These are phyloP conservation scores for Acrocyrtus sp. DNA, from an alignment of 2,888 invertebrate genomes.

Conservation along the genomic window DNA sequence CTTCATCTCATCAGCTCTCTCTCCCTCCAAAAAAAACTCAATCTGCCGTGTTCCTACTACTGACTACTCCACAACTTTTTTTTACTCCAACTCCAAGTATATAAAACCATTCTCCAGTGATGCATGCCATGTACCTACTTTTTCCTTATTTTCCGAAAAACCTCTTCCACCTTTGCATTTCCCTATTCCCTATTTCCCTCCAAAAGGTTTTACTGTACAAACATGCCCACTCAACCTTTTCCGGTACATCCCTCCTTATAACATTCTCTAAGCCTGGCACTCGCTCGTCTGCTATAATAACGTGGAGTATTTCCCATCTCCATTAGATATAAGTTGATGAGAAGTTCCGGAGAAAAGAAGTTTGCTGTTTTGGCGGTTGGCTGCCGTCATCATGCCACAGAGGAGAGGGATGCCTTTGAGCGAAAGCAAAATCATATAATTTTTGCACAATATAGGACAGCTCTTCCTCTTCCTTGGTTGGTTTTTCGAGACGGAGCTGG, in stretches of 20 bases:
- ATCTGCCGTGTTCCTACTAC: too few relatives aligned
- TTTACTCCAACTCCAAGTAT: not conserved
- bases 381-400: constrained; percentile 1
- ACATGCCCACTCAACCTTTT: constrained; percentile 22
- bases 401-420: constrained; percentile 13
- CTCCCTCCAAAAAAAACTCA: constrained; percentile 31
- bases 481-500: not conserved
- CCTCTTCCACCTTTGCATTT: constrained; percentile 1
- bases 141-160: not conserved
- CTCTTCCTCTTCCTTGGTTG: not conserved
- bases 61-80: constrained; percentile 15
- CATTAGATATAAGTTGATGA: constrained; percentile 10
- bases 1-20: constrained; percentile 40
- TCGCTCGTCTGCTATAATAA: too few relatives aligned
- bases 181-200: too few relatives aligned
- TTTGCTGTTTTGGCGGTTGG: constrained; percentile 16
- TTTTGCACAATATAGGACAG: not conserved
- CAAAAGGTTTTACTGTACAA: constrained; percentile 13
- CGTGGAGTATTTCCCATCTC: too few relatives aligned
- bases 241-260: constrained; percentile 11
- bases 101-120: not conserved
- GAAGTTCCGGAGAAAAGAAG: constrained; percentile 23
- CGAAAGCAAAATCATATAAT: constrained; percentile 1
- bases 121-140: not conserved
- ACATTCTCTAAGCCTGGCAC: too few relatives aligned